phyloP scores from a whole-genome alignment of 2,888 invertebrate genomes.

The Trachelus iudaicus region DNA sequence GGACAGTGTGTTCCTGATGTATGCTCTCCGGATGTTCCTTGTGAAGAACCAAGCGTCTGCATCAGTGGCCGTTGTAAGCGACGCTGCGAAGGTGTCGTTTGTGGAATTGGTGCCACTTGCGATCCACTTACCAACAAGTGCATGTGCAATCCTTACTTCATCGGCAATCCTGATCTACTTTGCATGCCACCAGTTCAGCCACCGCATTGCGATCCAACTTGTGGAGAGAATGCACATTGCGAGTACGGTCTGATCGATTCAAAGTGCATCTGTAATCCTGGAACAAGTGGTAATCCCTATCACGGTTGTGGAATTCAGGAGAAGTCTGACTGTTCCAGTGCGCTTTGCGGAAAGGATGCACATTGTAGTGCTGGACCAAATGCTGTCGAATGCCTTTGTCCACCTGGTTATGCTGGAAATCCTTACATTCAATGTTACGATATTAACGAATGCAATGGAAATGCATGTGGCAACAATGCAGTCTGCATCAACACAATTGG shows the following conservation, averaged over 20 bases:
- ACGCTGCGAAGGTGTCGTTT: constrained; percentile 86
- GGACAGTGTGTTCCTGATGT: constrained; percentile 85
- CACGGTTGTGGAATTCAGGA: constrained; percentile 79
- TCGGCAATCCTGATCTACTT: constrained; percentile 88
- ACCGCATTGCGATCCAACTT: constrained; percentile 82
- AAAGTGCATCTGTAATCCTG: constrained; percentile 85
- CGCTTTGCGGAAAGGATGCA: constrained; percentile 82
- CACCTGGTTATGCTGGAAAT: constrained; percentile 86
- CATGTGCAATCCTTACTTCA: constrained; percentile 86
- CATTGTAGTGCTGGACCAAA: constrained; percentile 81
- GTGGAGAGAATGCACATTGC: constrained; percentile 88
- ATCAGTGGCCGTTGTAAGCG: constrained; percentile 90
- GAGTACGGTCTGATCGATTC: constrained; percentile 80
- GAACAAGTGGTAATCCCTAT: constrained; percentile 89
- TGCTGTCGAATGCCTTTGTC: constrained; percentile 84
- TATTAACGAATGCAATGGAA: constrained; percentile 83
- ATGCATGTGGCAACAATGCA: constrained; percentile 86
- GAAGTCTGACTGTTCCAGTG: constrained; percentile 77
- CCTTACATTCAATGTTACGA: constrained; percentile 88
- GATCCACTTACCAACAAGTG: constrained; percentile 84
- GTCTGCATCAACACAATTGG: constrained; percentile 91
- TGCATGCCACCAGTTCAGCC: constrained; percentile 90
- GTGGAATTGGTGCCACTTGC: constrained; percentile 90
- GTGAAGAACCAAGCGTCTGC: constrained; percentile 83
- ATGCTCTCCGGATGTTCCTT: constrained; percentile 82